These are phyloP conservation scores for Galago senegalensis DNA, from an alignment of 2,797 vertebrate species.

Conservation along the genomic window DNA sequence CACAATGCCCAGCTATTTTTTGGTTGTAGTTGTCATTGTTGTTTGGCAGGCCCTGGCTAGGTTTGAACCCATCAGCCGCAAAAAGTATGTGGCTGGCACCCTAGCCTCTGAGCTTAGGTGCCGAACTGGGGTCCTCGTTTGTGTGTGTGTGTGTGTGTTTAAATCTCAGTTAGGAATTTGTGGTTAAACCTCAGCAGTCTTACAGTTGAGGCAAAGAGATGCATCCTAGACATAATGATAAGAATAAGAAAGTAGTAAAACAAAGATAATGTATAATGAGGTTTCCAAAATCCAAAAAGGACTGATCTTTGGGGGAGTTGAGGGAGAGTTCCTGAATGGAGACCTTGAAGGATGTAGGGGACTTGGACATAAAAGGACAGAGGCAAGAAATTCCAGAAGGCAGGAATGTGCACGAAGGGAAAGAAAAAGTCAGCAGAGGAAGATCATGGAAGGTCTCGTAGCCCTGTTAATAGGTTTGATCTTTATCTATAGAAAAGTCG, in stretches of 20 bases:
- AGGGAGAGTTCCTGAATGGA: not conserved
- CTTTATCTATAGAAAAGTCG: not conserved
- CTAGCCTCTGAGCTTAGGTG: too few species aligned
- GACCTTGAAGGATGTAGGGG: not conserved
- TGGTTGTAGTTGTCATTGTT: too few species aligned
- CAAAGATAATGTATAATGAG: not conserved
- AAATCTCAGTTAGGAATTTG: not conserved
- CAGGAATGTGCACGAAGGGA: not conserved
- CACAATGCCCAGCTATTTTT: too few species aligned
- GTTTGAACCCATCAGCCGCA: too few species aligned
- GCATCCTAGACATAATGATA: not conserved
- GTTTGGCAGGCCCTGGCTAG: too few species aligned
- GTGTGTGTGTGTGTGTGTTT: not conserved
- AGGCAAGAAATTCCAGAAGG: slow-evolving; percentile 51
- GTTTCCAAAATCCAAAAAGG: slow-evolving; percentile 20
- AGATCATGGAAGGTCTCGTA: not conserved
- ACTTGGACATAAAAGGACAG: not conserved
- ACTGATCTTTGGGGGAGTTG: not conserved
- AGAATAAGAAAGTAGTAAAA: not conserved
- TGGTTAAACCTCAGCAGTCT: not conserved
- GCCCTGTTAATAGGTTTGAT: not conserved
- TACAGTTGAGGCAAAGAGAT: not conserved
- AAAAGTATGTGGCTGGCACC: too few species aligned
- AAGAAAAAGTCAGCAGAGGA: not conserved
- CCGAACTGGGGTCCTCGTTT: too few species aligned